phyloP scores from a whole-genome alignment of 2,113 vertebrate species.

The Rhea pennata region DNA sequence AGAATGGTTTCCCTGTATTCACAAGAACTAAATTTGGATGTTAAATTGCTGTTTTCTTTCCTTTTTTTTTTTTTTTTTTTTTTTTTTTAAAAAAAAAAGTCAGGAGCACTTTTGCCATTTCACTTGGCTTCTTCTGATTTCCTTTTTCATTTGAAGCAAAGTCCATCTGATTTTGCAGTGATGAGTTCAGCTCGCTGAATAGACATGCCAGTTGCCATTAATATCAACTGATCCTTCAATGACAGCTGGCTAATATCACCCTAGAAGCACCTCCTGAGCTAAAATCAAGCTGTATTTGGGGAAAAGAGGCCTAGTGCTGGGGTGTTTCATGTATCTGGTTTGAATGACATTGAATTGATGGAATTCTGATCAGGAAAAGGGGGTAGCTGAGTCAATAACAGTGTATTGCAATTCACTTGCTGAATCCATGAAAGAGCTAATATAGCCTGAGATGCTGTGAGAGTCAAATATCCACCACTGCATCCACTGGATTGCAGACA shows the following conservation, averaged over 20 bases:
- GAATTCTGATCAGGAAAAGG: not conserved
- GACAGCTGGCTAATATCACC: slow-evolving; percentile 36
- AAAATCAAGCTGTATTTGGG: not conserved
- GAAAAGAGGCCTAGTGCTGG: not conserved
- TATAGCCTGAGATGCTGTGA: not conserved
- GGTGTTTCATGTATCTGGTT: accelerated
- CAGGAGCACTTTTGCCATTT: not conserved
- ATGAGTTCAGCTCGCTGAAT: not conserved
- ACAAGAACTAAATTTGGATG: not conserved
- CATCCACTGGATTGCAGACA: not conserved
- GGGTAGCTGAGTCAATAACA: not conserved
- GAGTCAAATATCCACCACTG: not conserved
- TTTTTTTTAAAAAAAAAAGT: not conserved
- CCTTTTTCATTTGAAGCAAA: not conserved
- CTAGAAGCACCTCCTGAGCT: not conserved
- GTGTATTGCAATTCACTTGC: not conserved
- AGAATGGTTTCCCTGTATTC: not conserved
- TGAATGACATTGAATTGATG: accelerated
- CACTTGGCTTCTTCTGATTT: slow-evolving; percentile 6
- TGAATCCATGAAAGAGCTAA: not conserved
- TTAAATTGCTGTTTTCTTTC: not conserved
- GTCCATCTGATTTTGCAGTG: not conserved
- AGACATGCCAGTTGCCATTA: slow-evolving; percentile 37
- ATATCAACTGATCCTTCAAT: slow-evolving; percentile 21
- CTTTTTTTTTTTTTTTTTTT: too few species aligned